Conservation (phyloP, 23 tunicate species). For the Clavelina lepadiformis region DNA sequence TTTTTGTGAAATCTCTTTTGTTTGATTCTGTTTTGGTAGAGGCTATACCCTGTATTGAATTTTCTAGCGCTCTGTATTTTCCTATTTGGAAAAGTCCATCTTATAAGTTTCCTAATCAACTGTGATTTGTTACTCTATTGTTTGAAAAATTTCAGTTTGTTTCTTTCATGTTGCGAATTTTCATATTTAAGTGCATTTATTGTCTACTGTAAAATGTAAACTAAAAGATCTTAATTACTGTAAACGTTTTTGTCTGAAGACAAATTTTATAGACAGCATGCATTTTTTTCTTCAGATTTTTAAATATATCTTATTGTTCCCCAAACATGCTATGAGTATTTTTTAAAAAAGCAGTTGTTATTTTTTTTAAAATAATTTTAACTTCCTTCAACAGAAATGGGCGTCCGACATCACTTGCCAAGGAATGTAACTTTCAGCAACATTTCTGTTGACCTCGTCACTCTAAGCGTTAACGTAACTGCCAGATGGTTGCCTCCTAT, state of each 20-base stretch:
- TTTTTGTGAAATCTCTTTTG: too few species aligned
- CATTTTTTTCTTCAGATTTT: not conserved
- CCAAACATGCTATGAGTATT: not conserved
- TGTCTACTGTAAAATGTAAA: not conserved
- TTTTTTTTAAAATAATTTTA: not conserved
- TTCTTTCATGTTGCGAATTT: too few species aligned
- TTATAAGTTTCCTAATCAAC: too few species aligned
- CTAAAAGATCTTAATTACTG: not conserved
- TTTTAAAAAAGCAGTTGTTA: too few species aligned
- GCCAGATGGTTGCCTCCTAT: constrained; percentile 8
- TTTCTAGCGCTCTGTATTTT: too few species aligned
- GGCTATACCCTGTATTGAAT: too few species aligned
- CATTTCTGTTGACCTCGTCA: not conserved
- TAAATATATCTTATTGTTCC: not conserved
- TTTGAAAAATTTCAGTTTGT: too few species aligned
- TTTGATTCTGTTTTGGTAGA: too few species aligned
- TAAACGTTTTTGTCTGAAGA: not conserved
- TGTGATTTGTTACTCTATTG: too few species aligned
- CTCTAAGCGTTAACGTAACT: not conserved
- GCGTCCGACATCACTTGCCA: not conserved
- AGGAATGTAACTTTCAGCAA: not conserved
- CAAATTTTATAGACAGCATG: not conserved
- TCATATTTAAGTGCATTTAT: too few species aligned
- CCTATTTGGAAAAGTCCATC: too few species aligned
- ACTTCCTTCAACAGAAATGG: not conserved